Percentiles rank a stretch among this genome's conserved stretches.
These are phyloP conservation scores for Cetoscarus ocellatus DNA, from an alignment of 2,797 vertebrate species.

Conservation along the genomic window DNA sequence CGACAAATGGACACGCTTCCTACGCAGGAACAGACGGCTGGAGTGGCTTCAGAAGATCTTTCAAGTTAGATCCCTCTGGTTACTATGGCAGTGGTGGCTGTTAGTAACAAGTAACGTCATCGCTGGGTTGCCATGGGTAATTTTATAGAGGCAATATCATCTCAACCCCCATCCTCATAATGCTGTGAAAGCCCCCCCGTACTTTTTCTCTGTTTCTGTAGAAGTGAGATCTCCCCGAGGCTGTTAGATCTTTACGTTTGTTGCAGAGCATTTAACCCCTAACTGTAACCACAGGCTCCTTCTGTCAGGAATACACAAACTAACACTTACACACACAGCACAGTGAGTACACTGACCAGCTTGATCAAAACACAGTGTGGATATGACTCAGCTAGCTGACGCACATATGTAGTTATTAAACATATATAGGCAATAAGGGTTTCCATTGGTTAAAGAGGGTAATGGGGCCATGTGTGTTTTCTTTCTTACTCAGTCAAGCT, in stretches of 20 bases:
- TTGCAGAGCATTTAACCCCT: slow-evolving; percentile 33
- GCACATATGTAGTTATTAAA: slow-evolving; percentile 14
- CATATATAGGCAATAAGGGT: not conserved
- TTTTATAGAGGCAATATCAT: slow-evolving; percentile 45
- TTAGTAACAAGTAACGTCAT: slow-evolving; percentile 47
- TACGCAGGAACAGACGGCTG: slow-evolving; percentile 38
- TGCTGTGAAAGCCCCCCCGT: too few relatives aligned
- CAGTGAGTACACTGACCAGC: slow-evolving; percentile 15
- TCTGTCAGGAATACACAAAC: slow-evolving; percentile 24
- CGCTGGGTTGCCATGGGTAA: slow-evolving; percentile 65
- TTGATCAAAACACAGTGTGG: slow-evolving; percentile 31
- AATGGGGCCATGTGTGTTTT: too few relatives aligned
- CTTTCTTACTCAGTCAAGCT: too few relatives aligned
- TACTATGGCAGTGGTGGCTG: slow-evolving; percentile 66
- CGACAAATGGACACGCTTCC: slow-evolving; percentile 52
- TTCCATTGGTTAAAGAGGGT: too few relatives aligned
- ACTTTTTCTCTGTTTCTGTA: slow-evolving; percentile 13
- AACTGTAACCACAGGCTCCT: slow-evolving; percentile 9
- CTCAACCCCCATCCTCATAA: not conserved
- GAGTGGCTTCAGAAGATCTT: slow-evolving; percentile 45
- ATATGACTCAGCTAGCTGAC: slow-evolving; percentile 33
- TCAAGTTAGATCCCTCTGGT: slow-evolving; percentile 55
- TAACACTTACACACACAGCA: slow-evolving; percentile 23
- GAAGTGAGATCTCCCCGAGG: slow-evolving; percentile 32
- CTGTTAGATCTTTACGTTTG: slow-evolving; percentile 24